Base-by-base conservation (phyloP, 2,888 invertebrate species). In the Melitaea athalia region DNA sequence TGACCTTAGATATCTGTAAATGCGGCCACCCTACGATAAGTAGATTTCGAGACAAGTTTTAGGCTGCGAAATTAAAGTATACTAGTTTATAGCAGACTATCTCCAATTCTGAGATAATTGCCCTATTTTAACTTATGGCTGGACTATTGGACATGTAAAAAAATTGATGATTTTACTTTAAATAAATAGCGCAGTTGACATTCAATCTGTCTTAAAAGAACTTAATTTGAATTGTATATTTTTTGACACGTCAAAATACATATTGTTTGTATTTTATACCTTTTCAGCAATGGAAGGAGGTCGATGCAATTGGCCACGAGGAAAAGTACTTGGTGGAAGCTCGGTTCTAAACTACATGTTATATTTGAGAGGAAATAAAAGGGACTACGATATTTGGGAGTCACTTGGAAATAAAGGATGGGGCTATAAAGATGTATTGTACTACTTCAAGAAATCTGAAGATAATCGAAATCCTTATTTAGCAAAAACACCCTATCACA, bases 321-420 rank as follows among this genome's bases (percentile, higher is more conserved):
- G 98, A 0, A 98, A 98, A 85, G 97, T 98, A 0, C 93, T 98
- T 3, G 98, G 98, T 0, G 98, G 98, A 0, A 96, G 96, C 14
- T 96, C 96, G 47, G 97, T 98, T 0, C 92, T 98, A 0, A 98
- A 98, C 86, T 97, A 97, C 85, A 98, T 98, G 98, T 89, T 98
- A 0, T 98, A 98, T 80, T 89, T 98, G 5, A 93, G 98, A 67
- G 99, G 98, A 0, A 98, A 98, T 83, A 96, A 95, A 76, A 95
- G 94, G 75, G 99, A 99, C 84, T 99, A 98, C 85, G 97, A 99
- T 82, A 90, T 92, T 0, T 99, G 99, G 99, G 98, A 98, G 81
- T 91, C 94, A 0, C 85, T 95, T 69, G 99, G 98, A 0, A 98
- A 98, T 82, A 94, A 95, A 1, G 98, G 98, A 0, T 99, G 99